phyloP scores from a whole-genome alignment of 1,140 invertebrate genomes.

The roundworm (Caenorhabditis elegans) region DNA sequence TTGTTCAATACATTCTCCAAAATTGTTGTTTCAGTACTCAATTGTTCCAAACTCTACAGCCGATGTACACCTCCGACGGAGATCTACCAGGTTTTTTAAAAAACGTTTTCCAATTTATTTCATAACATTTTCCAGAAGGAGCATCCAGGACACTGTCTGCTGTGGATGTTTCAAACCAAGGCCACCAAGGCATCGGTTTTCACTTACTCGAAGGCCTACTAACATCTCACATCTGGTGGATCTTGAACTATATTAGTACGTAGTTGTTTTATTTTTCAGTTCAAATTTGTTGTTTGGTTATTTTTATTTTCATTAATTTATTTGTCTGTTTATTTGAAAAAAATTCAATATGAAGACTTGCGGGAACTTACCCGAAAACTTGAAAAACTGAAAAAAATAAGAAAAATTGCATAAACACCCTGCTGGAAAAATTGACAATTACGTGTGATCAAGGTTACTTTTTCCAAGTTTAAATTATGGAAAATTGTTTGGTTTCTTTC shows the following conservation, averaged over 20 bases:
- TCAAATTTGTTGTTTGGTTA: background rate
- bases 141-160: background rate
- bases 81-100: background rate
- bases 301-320: background rate
- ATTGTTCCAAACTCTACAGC: background rate
- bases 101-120: background rate
- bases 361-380: too few relatives aligned
- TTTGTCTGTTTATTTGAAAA: background rate
- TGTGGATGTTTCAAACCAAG: background rate
- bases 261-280: background rate
- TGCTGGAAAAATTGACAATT: too few relatives aligned
- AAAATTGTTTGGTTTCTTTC: too few relatives aligned
- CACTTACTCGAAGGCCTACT: background rate
- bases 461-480: too few relatives aligned
- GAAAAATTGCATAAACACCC: background rate
- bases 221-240: slow-evolving; percentile 4
- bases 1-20: too few relatives aligned
- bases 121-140: background rate
- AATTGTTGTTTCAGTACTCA: background rate
- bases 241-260: background rate
- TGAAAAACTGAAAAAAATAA: too few relatives aligned
- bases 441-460: too few relatives aligned
- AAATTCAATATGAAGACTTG: too few relatives aligned
- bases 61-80: background rate
- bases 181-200: background rate